Conservation (phyloP, 2,113 vertebrate species). For the Anoura caudifer region DNA sequence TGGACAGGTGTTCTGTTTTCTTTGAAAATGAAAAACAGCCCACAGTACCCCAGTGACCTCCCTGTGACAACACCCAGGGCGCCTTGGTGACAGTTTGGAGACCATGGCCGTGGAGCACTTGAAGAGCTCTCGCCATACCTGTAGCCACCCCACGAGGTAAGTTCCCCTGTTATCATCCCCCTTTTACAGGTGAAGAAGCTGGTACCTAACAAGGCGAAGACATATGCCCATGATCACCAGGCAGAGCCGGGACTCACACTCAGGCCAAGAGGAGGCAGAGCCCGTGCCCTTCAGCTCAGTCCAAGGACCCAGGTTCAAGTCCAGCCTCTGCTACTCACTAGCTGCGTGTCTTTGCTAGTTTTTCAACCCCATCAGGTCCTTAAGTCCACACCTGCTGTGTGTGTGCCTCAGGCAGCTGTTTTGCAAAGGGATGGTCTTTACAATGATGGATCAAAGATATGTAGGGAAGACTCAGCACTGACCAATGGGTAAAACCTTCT, state of each 20-base stretch:
- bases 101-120: rapidly evolving
- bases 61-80: rapidly evolving
- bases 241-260: background rate
- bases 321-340: background rate
- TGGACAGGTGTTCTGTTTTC: background rate
- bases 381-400: background rate
- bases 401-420: background rate
- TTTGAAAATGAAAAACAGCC: background rate
- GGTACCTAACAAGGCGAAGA: background rate
- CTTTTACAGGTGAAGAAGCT: background rate
- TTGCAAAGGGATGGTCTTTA: background rate
- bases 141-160: background rate
- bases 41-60: too few relatives aligned
- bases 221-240: background rate
- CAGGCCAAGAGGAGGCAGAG: background rate
- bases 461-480: background rate
- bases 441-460: background rate
- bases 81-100: background rate
- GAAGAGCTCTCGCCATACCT: background rate
- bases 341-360: background rate
- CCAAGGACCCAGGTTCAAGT: background rate
- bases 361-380: background rate
- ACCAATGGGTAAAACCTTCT: background rate
- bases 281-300: background rate
- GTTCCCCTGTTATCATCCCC: background rate